Evolutionary conservation across 2,797 vertebrate species (phyloP), one percentile per base, ranked within the genome.

Genomic region (Molossus molossus): DNA sequence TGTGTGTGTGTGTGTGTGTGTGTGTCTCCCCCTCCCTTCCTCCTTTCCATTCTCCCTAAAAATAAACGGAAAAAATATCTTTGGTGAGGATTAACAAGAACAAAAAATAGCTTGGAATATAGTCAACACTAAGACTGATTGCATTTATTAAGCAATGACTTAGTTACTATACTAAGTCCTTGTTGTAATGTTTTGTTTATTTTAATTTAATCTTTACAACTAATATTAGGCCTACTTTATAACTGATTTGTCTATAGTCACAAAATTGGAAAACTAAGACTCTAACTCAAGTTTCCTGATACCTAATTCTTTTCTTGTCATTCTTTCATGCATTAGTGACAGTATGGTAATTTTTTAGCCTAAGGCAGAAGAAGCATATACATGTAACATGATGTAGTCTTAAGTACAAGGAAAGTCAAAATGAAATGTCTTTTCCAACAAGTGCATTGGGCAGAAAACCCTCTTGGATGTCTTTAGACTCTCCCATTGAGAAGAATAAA

Each of bases 251-350:
- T 62, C 45, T 55, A 10, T 76, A 82, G n/a, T 93, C 62, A 81
- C 14, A 75, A 11, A 87, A 23, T 76, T 94, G 55, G 50, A 76
- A 92, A 92, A 80, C 20, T 40, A 89, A 29, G 25, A 86, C 8
- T 0, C 37, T 25, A 81, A 53, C 15, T 89, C 40, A 65, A 45
- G n/a, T 58, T 72, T 80, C 40, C 53, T 11, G 1, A 23, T 73
- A 21, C 12, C n/a, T 57, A n/a, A 11, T 62, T 91, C 23, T 91
- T 75, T 90, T 64, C 27, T 79, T 70, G 73, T 75, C 27, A 88
- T 14, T 77, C 15, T 64, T 18, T 76, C 5, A 27, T 48, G 11
- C 50, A 21, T 62, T 79, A 57, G 2, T 64, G 40, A 72, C 11
- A 72, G 9, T 20, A 9, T 60, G 40, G 29, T 67, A 21, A 80